Evolutionary conservation across 1,140 invertebrate species (phyloP), one percentile per base, ranked within the genome.

Genomic region (Amyelois transitella): DNA sequence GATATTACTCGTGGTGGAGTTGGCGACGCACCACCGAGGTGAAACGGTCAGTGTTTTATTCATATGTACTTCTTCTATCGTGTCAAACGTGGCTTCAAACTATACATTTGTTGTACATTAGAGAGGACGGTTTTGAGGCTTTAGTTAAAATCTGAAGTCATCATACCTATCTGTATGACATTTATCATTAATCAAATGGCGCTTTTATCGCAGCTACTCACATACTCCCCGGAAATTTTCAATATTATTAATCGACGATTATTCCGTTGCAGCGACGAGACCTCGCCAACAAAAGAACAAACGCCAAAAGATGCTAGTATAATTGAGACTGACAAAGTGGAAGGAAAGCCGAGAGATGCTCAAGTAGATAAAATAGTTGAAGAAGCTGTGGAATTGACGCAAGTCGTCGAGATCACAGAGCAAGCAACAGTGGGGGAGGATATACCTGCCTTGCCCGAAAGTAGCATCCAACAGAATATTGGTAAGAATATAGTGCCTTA

Each of bases 1-100:
- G 78, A 20, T 89, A 89, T 70, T 93, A 92, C 4, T 94, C 94
- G 93, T 95, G 93, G 90, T 91, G 90, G 76, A 95, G 94, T 94
- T 82, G 93, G 18, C 89, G 93, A 19, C 90, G 91, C 55, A 83
- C 75, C 44, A 59, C 67, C 0, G 77, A 81, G 22, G 66, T 74
- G 25, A 83, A 84, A 53, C 64, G 67, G 79, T 85, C 14, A 62
- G 63, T 51, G 8, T 8, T 6, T 28, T 28, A 6, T 28, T 28
- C 12, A 28, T 28, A 28, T n/a, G n/a, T n/a, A n/a, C n/a, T n/a
- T n/a, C n/a, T n/a, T n/a, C n/a, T n/a, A n/a, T n/a, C n/a, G n/a
- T n/a, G n/a, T n/a, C n/a, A n/a, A n/a, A n/a, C n/a, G n/a, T n/a
- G n/a, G n/a, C n/a, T n/a, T n/a, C n/a, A n/a, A n/a, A n/a, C n/a